A percentile compares a stretch with the other conserved stretches of the same genome.
These are phyloP conservation scores for Blastobasis lacticolella DNA, from an alignment of 2,888 invertebrate species.

Conservation along the genomic window DNA sequence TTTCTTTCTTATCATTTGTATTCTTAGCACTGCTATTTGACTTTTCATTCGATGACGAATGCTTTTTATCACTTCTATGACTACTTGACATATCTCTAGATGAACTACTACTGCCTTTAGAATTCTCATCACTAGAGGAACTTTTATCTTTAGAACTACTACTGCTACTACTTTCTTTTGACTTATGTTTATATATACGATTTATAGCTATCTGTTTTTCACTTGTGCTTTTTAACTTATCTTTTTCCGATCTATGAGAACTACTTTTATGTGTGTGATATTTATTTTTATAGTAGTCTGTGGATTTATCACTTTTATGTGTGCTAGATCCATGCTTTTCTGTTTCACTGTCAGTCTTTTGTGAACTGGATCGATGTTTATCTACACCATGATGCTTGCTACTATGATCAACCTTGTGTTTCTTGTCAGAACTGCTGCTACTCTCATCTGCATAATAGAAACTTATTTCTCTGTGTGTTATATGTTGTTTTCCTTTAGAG, in stretches of 20 bases:
- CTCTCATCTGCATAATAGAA: conserved; percentile 27
- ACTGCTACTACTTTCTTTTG: conserved; percentile 34
- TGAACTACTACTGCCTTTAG: conserved; percentile 41
- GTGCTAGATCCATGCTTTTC: conserved; percentile 32
- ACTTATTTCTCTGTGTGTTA: conserved; percentile 37
- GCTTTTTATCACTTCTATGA: conserved; percentile 51
- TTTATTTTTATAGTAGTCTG: conserved; percentile 20
- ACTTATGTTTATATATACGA: conserved; percentile 26
- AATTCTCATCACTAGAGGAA: conserved; percentile 52
- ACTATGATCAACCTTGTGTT: conserved; percentile 34
- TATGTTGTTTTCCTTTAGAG: conserved; percentile 37
- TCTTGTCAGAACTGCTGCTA: conserved; percentile 34
- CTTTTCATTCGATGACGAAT: conserved; percentile 44
- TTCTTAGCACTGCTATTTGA: conserved; percentile 34
- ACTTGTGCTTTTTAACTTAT: conserved; percentile 32
- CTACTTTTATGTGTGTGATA: conserved; percentile 16
- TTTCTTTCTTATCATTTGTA: conserved; percentile 41
- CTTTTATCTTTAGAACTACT: conserved; percentile 52
- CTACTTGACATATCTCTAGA: conserved; percentile 53
- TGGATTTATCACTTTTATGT: conserved; percentile 17
- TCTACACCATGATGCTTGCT: conserved; percentile 33
- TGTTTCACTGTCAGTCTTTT: conserved; percentile 26
- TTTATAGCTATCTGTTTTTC: conserved; percentile 25
- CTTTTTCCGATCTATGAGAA: conserved; percentile 22
- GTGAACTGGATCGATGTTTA: conserved; percentile 23